A percentile compares a stretch with the other conserved stretches of the same genome.
These are phyloP conservation scores for Acinonyx jubatus DNA, from an alignment of 2,113 vertebrate species.

Conservation along the genomic window DNA sequence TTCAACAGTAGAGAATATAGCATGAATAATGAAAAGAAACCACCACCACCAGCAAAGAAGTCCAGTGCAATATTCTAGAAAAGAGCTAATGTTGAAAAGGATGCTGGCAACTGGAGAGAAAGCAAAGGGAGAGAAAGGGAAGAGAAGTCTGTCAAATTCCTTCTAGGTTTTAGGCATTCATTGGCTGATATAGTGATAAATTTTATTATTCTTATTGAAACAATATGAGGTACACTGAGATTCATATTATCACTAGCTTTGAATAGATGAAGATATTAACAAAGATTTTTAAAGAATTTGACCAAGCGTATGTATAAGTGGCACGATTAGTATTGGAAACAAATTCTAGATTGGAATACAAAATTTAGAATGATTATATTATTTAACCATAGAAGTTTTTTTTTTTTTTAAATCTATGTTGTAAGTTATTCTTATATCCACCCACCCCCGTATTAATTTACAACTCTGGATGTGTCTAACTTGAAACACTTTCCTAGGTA, in stretches of 20 bases:
- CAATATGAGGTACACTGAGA: neutral
- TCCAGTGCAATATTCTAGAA: neutral
- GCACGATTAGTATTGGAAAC: neutral
- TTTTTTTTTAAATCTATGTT: neutral
- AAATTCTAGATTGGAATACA: neutral
- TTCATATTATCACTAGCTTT: neutral
- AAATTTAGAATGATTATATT: neutral
- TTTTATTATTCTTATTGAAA: neutral
- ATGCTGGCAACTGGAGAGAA: neutral
- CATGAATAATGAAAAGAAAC: neutral
- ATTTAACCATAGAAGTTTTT: neutral
- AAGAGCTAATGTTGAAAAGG: neutral
- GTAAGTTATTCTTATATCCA: neutral
- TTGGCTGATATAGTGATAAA: neutral
- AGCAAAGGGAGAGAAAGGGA: neutral
- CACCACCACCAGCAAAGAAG: neutral
- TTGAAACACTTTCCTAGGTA: neutral
- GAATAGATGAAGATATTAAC: neutral
- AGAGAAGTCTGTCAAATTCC: neutral
- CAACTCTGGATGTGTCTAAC: neutral
- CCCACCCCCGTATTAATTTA: neutral
- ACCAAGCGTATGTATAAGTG: neutral
- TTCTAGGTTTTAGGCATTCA: neutral
- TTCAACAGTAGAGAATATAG: neutral
- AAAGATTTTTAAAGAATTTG: neutral